Base-by-base conservation (phyloP, 37 sponge, comb jelly and placozoan genomes). In the Cliona cf. orientalis region DNA sequence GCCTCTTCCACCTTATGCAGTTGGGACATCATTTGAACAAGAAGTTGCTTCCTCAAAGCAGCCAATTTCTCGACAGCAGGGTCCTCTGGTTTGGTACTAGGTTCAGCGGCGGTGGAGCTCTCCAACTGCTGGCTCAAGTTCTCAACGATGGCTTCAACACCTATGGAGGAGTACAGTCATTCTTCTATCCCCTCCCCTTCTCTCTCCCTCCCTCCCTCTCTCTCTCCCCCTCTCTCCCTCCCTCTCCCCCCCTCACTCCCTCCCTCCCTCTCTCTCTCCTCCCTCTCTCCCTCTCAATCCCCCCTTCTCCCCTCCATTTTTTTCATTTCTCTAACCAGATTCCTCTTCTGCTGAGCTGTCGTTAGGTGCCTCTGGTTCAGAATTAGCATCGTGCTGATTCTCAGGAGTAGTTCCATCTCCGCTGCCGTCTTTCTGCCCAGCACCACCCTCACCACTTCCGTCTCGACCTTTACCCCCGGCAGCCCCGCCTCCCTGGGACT, bases 321-420 rank as follows among this genome's bases (percentile, higher is more conserved):
- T n/a, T n/a, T 6, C 59, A 23, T 14, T 36, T 21, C 36, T 5
- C 53, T 14, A 56, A 84, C 91, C 86, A 46, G 68, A 66, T 21
- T 72, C 73, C 3, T 91, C 91, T 17, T 87, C 88, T 64, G 57
- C 79, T 72, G 79, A 86, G 68, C 87, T 91, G 66, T 91, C 85
- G 42, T 63, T 82, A 40, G 41, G 79, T 69, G 80, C 57, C 17
- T 87, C 88, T 7, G 76, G 45, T 59, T 75, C 84, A 1, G 91
- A 86, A 63, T 43, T 86, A 0, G 58, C 32, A 49, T 79, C 68
- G 14, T 41, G 28, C 2, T 49, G 68, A 2, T 66, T 41, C 29
- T 79, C 79, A 28, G 68, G 56, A 37, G 37, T 60, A 2, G 39
- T 55, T 14, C 29, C 58, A 21, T 29, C 42, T n/a, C 26, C 28